Percentiles rank a stretch among this genome's conserved stretches.
These are phyloP conservation scores for Acrobeloides nanus DNA, from an alignment of 2,888 invertebrate species.

Conservation along the genomic window DNA sequence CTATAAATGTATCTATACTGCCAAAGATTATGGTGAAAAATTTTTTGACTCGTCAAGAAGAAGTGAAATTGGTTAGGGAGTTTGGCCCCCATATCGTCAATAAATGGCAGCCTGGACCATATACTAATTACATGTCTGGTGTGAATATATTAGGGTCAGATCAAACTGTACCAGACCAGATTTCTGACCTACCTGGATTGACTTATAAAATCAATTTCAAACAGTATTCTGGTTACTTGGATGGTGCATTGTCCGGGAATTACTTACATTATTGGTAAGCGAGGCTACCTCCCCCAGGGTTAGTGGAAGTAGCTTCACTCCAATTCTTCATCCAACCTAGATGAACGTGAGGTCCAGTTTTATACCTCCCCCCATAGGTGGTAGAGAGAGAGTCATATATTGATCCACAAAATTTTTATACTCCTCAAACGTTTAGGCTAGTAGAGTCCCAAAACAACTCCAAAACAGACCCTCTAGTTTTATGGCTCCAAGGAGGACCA, in stretches of 20 bases:
- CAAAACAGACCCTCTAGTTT: neutral
- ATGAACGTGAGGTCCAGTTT: too few species aligned
- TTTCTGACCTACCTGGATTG: neutral
- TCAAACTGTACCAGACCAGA: neutral
- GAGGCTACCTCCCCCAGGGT: too few species aligned
- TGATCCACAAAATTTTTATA: neutral
- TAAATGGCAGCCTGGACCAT: too few species aligned
- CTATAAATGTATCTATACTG: neutral
- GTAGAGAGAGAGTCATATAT: neutral
- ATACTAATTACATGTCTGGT: too few species aligned
- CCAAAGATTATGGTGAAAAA: too few species aligned
- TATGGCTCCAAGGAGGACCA: neutral
- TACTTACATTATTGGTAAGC: neutral
- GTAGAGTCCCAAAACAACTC: neutral
- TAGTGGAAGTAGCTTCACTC: too few species aligned
- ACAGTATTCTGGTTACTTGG: neutral
- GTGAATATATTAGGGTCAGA: too few species aligned
- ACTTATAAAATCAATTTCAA: neutral
- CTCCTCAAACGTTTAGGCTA: neutral
- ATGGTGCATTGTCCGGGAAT: neutral
- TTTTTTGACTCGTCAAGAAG: too few species aligned
- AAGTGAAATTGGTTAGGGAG: neutral
- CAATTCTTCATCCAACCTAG: too few species aligned
- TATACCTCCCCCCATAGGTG: too few species aligned
- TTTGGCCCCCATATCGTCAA: neutral